Percentiles rank a stretch among this genome's conserved stretches.
Conservation (phyloP, 2,797 vertebrate species). For the Hypotaenidia okinawae region DNA sequence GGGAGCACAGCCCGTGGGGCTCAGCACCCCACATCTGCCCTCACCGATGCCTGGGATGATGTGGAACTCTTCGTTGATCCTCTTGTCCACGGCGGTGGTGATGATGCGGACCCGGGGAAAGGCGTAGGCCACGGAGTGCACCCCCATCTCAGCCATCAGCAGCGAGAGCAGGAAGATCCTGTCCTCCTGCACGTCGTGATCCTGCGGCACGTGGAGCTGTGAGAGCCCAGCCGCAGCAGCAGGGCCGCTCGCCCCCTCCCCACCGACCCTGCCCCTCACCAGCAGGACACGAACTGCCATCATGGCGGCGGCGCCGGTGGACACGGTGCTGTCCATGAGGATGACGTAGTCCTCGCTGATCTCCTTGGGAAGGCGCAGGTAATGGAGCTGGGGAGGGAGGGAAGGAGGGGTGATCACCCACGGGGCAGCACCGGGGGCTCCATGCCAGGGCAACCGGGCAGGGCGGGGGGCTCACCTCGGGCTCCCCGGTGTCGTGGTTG, state of each 20-base stretch:
- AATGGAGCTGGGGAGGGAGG: slow-evolving; percentile 82
- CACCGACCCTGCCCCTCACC: slow-evolving; percentile 20
- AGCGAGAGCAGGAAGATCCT: slow-evolving; percentile 91
- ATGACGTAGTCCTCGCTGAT: slow-evolving; percentile 93
- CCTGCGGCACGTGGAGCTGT: slow-evolving; percentile 43
- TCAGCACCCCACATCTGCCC: not conserved
- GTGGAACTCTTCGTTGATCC: slow-evolving; percentile 92
- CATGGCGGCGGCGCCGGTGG: slow-evolving; percentile 90
- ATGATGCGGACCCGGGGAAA: slow-evolving; percentile 91
- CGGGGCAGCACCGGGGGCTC: rapidly evolving
- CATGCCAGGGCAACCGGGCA: rapidly evolving
- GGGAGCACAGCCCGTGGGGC: rapidly evolving
- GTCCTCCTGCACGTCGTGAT: slow-evolving; percentile 91
- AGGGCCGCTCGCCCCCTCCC: rapidly evolving
- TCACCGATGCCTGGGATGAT: slow-evolving; percentile 93
- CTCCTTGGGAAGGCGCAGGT: slow-evolving; percentile 90
- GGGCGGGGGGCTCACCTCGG: slow-evolving; percentile 78
- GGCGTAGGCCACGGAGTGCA: slow-evolving; percentile 92
- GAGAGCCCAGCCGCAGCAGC: rapidly evolving
- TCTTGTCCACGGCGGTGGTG: slow-evolving; percentile 92
- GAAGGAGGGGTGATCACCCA: not conserved
- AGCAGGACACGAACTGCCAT: slow-evolving; percentile 90
- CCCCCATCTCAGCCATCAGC: slow-evolving; percentile 92
- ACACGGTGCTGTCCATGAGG: slow-evolving; percentile 94
- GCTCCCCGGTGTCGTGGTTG: slow-evolving; percentile 90